A percentile compares a stretch with the other conserved stretches of the same genome.
Conservation (phyloP, 92 coral and sea anemone species). For the Paramuricea clavata region DNA sequence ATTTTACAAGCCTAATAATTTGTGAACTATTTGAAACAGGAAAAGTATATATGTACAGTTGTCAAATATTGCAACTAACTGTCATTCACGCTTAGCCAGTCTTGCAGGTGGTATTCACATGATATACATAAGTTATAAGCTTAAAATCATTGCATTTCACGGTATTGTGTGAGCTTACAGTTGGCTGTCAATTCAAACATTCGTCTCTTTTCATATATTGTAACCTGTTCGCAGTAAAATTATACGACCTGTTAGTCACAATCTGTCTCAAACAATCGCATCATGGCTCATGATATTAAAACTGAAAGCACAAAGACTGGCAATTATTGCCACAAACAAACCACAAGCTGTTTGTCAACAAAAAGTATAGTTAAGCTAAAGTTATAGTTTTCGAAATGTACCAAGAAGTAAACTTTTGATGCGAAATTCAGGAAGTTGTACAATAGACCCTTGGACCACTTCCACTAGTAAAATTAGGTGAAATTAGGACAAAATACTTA, state of each 20-base stretch:
- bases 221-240: background rate
- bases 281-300: slow-evolving; percentile 11
- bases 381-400: background rate
- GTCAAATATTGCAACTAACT: background rate
- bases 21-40: too few species aligned
- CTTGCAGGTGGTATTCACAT: background rate
- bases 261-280: slow-evolving; percentile 22
- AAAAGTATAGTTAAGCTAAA: background rate
- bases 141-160: background rate
- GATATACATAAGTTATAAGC: background rate
- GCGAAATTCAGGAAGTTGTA: background rate
- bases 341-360: slow-evolving; percentile 33
- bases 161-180: background rate
- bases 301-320: background rate
- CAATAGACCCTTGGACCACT: too few species aligned
- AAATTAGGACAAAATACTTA: too few species aligned
- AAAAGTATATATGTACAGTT: too few species aligned
- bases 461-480: too few species aligned
- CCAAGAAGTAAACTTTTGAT: background rate
- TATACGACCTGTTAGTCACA: slow-evolving; percentile 14
- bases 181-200: background rate
- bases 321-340: background rate
- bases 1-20: too few species aligned
- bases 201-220: background rate
- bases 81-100: background rate